A percentile compares a stretch with the other conserved stretches of the same genome.
phyloP scores from a whole-genome alignment of 1,140 invertebrate species.

The Hydropsyche tenuis region DNA sequence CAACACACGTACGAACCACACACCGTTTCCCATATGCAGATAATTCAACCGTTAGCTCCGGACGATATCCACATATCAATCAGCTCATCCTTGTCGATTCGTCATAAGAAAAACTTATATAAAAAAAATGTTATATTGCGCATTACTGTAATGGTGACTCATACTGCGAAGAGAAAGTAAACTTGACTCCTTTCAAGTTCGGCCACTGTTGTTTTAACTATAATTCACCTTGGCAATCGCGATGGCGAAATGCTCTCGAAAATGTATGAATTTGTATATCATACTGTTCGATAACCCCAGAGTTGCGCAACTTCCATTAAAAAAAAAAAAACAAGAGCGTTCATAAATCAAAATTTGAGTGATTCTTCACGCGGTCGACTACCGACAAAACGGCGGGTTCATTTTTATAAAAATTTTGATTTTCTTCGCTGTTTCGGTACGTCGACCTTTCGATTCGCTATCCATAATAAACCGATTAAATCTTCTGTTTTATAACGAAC shows the following conservation, averaged over 20 bases:
- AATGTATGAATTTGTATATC: not conserved
- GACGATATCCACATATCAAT: constrained; percentile 4
- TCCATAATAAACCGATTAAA: constrained; percentile 3
- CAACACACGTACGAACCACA: constrained; percentile 1
- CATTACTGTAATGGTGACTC: no score
- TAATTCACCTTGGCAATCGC: no score
- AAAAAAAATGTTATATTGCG: no score
- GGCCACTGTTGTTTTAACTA: no score
- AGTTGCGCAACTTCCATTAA: not conserved
- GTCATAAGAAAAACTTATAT: no score
- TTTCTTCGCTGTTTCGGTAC: not conserved
- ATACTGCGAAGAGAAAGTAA: no score
- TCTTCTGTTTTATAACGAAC: not conserved
- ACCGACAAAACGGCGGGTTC: no score
- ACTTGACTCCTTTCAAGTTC: no score
- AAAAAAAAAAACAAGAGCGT: not conserved
- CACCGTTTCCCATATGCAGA: not conserved
- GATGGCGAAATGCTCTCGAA: no score
- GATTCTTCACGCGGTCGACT: constrained; percentile 3
- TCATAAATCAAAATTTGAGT: not conserved
- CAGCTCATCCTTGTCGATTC: constrained; percentile 1
- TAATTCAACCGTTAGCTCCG: constrained; percentile 9
- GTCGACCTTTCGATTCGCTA: not conserved
- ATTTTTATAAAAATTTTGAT: not conserved
- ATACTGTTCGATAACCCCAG: not conserved